Conservation (phyloP, 2,888 invertebrate genomes). For the Eubasilissa splendida region DNA sequence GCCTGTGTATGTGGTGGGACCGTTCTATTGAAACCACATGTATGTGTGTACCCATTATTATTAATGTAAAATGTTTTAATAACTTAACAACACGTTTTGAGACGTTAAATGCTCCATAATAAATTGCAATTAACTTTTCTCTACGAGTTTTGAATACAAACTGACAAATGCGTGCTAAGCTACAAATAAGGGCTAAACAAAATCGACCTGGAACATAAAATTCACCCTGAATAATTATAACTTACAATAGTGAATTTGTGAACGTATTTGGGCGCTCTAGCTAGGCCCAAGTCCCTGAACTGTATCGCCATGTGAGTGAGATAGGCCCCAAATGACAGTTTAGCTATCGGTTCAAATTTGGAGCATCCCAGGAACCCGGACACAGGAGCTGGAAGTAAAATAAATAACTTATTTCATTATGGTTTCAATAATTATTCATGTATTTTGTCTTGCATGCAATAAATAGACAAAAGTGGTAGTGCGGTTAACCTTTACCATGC, state of each 20-base stretch:
- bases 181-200: not conserved
- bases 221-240: slow-evolving; percentile 35
- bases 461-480: no score
- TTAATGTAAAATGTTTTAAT: no score
- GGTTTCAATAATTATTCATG: not conserved
- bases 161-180: not conserved
- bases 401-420: not conserved
- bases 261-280: slow-evolving; percentile 67
- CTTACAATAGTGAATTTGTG: slow-evolving; percentile 65
- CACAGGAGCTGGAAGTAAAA: slow-evolving; percentile 64
- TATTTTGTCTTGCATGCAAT: no score
- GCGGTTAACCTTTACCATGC: no score
- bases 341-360: slow-evolving; percentile 74
- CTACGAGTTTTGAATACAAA: not conserved
- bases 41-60: no score
- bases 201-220: not conserved
- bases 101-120: not conserved
- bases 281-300: slow-evolving; percentile 68
- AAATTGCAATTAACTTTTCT: not conserved
- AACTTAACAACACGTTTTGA: no score
- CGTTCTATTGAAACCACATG: no score
- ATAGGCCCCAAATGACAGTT: slow-evolving; percentile 75
- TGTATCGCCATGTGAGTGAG: slow-evolving; percentile 73
- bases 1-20: no score
- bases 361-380: slow-evolving; percentile 71